Percentiles rank a stretch among this genome's conserved stretches.
Conservation (phyloP, 1,140 invertebrate genomes). For the Caerostris darwini region DNA sequence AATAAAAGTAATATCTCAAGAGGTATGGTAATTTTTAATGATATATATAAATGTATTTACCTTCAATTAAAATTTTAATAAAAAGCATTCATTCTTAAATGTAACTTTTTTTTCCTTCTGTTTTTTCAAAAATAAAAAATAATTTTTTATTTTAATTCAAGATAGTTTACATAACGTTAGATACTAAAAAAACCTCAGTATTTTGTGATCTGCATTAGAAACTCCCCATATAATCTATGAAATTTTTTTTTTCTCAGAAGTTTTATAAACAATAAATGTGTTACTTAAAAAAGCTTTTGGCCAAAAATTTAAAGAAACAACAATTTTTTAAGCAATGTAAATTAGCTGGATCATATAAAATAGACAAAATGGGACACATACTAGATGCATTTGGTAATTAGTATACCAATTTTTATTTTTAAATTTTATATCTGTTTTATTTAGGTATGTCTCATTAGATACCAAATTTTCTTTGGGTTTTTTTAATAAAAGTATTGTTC, state of each 20-base stretch:
- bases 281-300: no score
- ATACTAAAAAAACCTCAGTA: no score
- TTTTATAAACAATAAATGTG: no score
- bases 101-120: no score
- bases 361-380: neutral
- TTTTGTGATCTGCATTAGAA: neutral
- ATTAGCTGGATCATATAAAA: neutral
- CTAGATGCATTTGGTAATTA: neutral
- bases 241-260: neutral
- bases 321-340: no score
- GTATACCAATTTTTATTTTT: neutral
- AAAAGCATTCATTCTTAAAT: no score
- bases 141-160: no score
- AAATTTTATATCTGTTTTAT: neutral
- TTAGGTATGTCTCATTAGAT: neutral
- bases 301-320: no score
- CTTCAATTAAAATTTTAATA: neutral
- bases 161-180: no score
- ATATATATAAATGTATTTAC: neutral
- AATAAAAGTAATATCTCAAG: neutral
- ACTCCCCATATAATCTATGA: neutral
- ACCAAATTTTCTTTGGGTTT: neutral
- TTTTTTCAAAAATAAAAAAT: no score
- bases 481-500: neutral
- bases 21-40: neutral